Evolutionary conservation across 2,113 vertebrate genomes (phyloP).

Genomic region (Tichodroma muraria): DNA sequence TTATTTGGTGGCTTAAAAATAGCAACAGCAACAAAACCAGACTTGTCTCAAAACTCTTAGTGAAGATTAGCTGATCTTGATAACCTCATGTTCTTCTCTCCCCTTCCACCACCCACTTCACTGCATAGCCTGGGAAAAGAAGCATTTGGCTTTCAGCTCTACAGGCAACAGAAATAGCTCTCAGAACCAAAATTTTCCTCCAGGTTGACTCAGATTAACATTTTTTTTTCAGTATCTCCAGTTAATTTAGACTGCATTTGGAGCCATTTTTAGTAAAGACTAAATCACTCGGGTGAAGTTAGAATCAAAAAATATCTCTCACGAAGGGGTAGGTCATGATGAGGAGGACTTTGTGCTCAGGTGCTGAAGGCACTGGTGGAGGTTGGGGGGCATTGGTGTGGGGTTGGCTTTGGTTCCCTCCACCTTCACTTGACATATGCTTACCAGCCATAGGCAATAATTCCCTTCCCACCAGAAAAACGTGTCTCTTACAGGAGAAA

Average conservation of each 20-base stretch:
- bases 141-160: background rate
- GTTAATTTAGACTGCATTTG: background rate
- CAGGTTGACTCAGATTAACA: background rate
- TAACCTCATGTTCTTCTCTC: background rate
- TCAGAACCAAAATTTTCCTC: background rate
- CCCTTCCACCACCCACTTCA: background rate
- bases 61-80: background rate
- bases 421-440: background rate
- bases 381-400: background rate
- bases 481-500: background rate
- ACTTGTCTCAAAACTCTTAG: background rate
- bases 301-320: background rate
- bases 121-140: background rate
- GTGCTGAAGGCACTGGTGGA: background rate
- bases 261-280: background rate
- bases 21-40: background rate
- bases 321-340: fast-evolving
- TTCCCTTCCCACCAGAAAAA: background rate
- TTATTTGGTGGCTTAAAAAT: slow-evolving; percentile 26
- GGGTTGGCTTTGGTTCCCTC: background rate
- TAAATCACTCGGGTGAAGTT: background rate
- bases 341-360: background rate
- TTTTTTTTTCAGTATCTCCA: background rate
- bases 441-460: background rate
- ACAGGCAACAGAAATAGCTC: background rate